These are phyloP conservation scores for Pardalotus punctatus DNA, from an alignment of 2,113 vertebrate species.

Conservation along the genomic window DNA sequence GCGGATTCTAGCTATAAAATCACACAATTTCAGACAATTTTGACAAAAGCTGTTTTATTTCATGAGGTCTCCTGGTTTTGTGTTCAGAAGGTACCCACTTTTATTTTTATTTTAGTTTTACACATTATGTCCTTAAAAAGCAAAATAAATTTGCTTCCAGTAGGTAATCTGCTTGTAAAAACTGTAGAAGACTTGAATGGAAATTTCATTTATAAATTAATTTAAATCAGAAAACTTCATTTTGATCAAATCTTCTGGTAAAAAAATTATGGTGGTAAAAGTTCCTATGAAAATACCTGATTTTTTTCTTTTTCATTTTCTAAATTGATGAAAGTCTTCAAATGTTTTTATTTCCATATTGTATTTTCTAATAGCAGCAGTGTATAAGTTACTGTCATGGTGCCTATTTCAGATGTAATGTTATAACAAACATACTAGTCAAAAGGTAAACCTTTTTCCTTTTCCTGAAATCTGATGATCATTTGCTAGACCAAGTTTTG, in stretches of 20 bases:
- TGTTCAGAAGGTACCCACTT: not conserved
- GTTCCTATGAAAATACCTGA: not conserved
- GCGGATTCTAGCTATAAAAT: not conserved
- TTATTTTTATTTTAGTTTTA: not conserved
- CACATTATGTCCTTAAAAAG: not conserved
- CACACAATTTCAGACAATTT: not conserved
- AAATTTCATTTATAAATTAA: not conserved
- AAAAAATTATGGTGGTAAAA: not conserved
- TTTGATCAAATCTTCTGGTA: not conserved
- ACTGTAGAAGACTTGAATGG: not conserved
- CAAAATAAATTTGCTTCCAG: not conserved
- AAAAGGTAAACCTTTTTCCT: not conserved
- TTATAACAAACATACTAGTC: not conserved
- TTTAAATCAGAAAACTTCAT: not conserved
- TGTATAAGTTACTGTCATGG: rapidly evolving
- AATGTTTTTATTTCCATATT: not conserved
- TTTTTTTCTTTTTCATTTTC: not conserved
- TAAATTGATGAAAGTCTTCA: not conserved
- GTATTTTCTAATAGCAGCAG: not conserved
- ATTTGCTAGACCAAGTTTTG: not conserved
- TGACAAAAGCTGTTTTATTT: not conserved
- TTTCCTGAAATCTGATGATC: not conserved
- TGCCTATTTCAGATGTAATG: not conserved
- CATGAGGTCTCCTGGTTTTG: not conserved
- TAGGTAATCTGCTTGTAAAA: not conserved